Evolutionary conservation across 2,888 invertebrate species (phyloP).

Genomic region (Silvanus unidentatus): DNA sequence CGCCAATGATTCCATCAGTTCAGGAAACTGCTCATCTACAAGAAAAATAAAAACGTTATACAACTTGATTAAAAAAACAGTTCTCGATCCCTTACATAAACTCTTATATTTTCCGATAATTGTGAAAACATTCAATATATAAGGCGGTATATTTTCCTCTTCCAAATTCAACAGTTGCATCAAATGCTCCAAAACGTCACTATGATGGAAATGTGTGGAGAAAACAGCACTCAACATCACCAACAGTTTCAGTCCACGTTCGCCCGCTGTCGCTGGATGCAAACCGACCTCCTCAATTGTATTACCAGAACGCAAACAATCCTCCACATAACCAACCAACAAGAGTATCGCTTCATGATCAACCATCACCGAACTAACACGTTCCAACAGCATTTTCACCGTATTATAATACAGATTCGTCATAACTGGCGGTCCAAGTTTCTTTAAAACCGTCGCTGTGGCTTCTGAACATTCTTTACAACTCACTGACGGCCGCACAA

Average conservation of each 20-base stretch:
- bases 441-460: conserved; percentile 80
- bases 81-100: conserved; percentile 61
- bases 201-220: conserved; percentile 86
- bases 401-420: conserved; percentile 94
- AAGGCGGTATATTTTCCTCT: conserved; percentile 72
- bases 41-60: conserved; percentile 32
- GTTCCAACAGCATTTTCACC: conserved; percentile 89
- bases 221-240: conserved; percentile 88
- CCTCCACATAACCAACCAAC: conserved; percentile 54
- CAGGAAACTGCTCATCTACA: conserved; percentile 70
- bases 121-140: conserved; percentile 77
- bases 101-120: conserved; percentile 84
- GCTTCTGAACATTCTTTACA: conserved; percentile 93
- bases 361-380: conserved; percentile 94
- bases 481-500: conserved; percentile 82
- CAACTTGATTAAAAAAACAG: no score
- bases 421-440: conserved; percentile 90
- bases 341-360: conserved; percentile 82
- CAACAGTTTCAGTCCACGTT: conserved; percentile 81
- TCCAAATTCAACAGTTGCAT: conserved; percentile 74
- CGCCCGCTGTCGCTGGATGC: conserved; percentile 74
- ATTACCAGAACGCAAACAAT: conserved; percentile 66
- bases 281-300: conserved; percentile 72
- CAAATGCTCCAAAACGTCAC: conserved; percentile 72
- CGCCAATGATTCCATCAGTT: conserved; percentile 70